Evolutionary conservation across 2,888 invertebrate genomes (phyloP), one percentile per base, ranked within the genome.

Genomic region (Phaedon cochleariae): DNA sequence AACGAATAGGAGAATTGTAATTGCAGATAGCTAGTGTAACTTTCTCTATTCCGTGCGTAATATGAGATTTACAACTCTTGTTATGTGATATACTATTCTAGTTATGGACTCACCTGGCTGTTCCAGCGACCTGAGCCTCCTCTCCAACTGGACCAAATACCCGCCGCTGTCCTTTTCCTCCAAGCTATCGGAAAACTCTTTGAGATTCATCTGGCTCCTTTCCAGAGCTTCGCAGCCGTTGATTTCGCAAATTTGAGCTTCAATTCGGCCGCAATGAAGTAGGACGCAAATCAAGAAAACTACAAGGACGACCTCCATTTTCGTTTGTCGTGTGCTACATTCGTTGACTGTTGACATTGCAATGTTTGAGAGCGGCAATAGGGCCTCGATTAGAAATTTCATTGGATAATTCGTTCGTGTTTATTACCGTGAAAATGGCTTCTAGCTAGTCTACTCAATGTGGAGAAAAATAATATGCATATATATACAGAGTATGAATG

Each of bases 101-200:
- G 12, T 26, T 61, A 3, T 62, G 10, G 21, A 70, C 78, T 79
- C 80, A 90, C 92, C 87, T 74, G 91, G 86, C 79, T 91, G 90
- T 81, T 92, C 92, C 63, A 92, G 86, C 6, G 91, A 89, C 64
- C 90, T 83, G 20, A 92, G 80, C 64, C 91, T 82, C 46, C 90
- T 85, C 69, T 91, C 91, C 52, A 91, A 80, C 71, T 86, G 86
- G 51, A 85, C 79, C 81, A 88, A 84, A 64, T 85, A 85, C 59
- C 63, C 63, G 61, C 73, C 71, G 21, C 67, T 72, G 22, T 68
- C 64, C 58, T 86, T 86, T 10, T 79, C 77, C 22, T 77, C 77
- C 53, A 77, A 71, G 59, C 70, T 75, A 59, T 79, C 78, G 7
- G 71, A 71, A 55, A 76, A 74, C 58, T 77, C 77, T 51, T 73